A percentile compares a stretch with the other conserved stretches of the same genome.
phyloP scores from a whole-genome alignment of 64 coral and sea anemone genomes.

The Cladopsammia gracilis region DNA sequence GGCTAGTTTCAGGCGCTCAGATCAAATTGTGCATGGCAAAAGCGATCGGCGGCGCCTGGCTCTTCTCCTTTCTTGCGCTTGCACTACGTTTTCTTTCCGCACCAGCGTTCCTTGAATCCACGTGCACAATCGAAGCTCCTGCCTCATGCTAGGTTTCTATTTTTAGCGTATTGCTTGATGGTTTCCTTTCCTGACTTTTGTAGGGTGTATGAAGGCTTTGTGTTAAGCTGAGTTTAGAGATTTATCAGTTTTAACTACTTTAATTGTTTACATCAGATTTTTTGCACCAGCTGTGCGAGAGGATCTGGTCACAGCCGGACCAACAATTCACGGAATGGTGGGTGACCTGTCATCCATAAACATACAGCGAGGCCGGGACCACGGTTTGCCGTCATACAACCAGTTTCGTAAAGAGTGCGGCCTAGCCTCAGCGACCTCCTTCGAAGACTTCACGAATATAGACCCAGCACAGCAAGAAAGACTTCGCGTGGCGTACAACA shows the following conservation, averaged over 20 bases:
- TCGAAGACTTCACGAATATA: slow-evolving; percentile 24
- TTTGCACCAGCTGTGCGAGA: slow-evolving; percentile 67
- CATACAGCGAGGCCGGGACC: slow-evolving; percentile 69
- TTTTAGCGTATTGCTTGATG: too few species aligned
- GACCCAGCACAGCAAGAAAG: background rate
- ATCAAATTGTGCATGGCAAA: too few species aligned
- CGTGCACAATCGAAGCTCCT: too few species aligned
- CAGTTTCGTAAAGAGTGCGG: slow-evolving; percentile 11
- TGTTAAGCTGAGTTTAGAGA: background rate
- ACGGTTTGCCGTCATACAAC: slow-evolving; percentile 76
- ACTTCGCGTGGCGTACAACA: slow-evolving; percentile 31
- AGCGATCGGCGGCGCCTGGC: too few species aligned
- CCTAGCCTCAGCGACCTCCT: background rate
- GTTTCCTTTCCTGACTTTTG: too few species aligned
- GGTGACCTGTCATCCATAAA: slow-evolving; percentile 57
- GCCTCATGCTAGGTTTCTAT: too few species aligned
- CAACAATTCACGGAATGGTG: slow-evolving; percentile 8
- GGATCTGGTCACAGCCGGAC: background rate
- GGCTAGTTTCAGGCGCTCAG: too few species aligned
- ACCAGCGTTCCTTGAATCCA: too few species aligned
- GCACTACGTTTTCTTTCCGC: too few species aligned
- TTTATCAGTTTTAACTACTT: background rate
- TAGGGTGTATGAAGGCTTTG: too few species aligned
- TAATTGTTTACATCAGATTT: background rate
- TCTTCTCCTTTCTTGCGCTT: too few species aligned